Evolutionary conservation across 2,888 invertebrate species (phyloP).

Genomic region (Scaptomyza parva): DNA sequence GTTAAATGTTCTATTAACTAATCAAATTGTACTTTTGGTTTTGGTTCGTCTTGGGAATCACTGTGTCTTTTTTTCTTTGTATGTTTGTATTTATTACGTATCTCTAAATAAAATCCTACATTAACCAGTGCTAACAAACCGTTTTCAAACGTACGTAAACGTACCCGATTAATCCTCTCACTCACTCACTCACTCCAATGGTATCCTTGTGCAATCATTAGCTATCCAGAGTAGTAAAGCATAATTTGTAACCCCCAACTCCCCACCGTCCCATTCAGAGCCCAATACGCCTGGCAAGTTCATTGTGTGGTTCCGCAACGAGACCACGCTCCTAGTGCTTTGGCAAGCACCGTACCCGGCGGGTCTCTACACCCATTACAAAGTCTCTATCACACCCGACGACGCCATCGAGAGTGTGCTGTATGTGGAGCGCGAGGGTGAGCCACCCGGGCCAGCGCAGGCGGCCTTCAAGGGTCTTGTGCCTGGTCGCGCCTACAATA

Average conservation of each 20-base stretch:
- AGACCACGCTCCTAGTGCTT: slow-evolving; percentile 95
- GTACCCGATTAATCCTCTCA: slow-evolving; percentile 2
- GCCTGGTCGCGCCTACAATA: slow-evolving; percentile 95
- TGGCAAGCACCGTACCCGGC: slow-evolving; percentile 98
- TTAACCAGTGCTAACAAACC: slow-evolving; percentile 20
- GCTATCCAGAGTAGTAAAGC: slow-evolving; percentile 35
- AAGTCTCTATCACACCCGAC: slow-evolving; percentile 95
- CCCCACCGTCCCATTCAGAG: slow-evolving; percentile 86
- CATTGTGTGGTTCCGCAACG: slow-evolving; percentile 98
- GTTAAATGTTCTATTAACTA: neutral
- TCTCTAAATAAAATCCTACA: neutral
- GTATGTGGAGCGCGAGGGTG: slow-evolving; percentile 96
- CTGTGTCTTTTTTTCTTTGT: slow-evolving; percentile 44
- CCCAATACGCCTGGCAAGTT: slow-evolving; percentile 98
- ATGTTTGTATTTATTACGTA: slow-evolving; percentile 1
- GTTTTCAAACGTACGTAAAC: neutral
- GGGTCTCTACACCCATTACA: slow-evolving; percentile 96
- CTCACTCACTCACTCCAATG: neutral
- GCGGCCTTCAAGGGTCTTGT: slow-evolving; percentile 97
- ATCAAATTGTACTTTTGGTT: neutral
- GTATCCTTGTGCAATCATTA: slow-evolving; percentile 17
- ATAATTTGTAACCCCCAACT: slow-evolving; percentile 40
- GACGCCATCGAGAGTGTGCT: slow-evolving; percentile 95
- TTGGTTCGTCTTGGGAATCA: slow-evolving; percentile 30
- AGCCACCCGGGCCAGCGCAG: slow-evolving; percentile 97